A percentile compares a stretch with the other conserved stretches of the same genome.
These are phyloP conservation scores for Hycleus phaleratus DNA, from an alignment of 1,140 invertebrate genomes.

Conservation along the genomic window DNA sequence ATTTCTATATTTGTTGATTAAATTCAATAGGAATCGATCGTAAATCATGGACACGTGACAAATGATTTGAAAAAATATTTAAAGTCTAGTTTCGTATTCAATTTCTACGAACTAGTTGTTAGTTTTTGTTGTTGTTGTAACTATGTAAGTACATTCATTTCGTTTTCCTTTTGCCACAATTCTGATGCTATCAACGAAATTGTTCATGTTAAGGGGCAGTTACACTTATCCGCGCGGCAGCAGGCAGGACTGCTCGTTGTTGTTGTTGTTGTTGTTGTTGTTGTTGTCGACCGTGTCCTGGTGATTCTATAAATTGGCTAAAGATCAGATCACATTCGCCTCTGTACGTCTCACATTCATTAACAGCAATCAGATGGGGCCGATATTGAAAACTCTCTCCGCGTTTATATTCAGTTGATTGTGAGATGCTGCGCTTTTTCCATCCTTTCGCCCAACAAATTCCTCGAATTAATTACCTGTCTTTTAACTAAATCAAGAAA, in stretches of 20 bases:
- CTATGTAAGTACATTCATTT: too few species aligned
- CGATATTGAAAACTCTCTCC: background rate
- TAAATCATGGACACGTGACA: too few species aligned
- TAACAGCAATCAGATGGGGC: slow-evolving; percentile 33
- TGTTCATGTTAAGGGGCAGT: slow-evolving; percentile 38
- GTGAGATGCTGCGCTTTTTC: slow-evolving; percentile 3
- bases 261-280: too few species aligned
- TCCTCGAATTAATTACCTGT: slow-evolving; percentile 26
- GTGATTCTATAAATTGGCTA: slow-evolving; percentile 37
- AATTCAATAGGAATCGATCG: too few species aligned
- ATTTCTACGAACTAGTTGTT: too few species aligned
- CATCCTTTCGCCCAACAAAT: slow-evolving; percentile 12
- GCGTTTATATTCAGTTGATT: background rate
- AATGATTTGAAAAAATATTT: too few species aligned
- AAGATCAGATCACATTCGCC: slow-evolving; percentile 28
- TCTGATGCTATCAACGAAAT: slow-evolving; percentile 39
- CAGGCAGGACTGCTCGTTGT: slow-evolving; percentile 4
- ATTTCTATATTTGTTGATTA: too few species aligned
- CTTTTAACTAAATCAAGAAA: too few species aligned
- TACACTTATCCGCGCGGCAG: slow-evolving; percentile 27
- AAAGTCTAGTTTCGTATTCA: too few species aligned
- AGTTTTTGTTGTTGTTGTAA: too few species aligned
- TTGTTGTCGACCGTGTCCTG: slow-evolving; percentile 8
- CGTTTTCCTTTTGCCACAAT: background rate
- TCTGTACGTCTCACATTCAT: slow-evolving; percentile 33